Base-by-base conservation (phyloP, 92 coral and sea anemone species). In the Hydrozoanthus gracilis region DNA sequence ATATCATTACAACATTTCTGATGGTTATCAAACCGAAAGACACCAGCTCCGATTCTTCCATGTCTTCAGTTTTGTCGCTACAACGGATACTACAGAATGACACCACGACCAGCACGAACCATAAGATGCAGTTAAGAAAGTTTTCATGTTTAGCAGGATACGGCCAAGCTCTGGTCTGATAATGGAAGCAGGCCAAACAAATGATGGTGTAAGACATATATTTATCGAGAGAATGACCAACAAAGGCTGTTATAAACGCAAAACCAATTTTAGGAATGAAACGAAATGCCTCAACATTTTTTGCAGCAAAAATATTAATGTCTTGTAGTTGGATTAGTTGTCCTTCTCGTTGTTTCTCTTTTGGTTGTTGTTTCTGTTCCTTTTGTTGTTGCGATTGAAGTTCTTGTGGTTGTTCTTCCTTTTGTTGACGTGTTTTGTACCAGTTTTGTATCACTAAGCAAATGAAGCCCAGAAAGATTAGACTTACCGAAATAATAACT, bases 21-120 rank as follows among this genome's bases (percentile, higher is more conserved):
- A 54, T 0, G 12, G 2, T 0, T 18, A 56, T 76, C 49, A 76
- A 54, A 51, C 14, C 8, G 7, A 4, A 4, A 20, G 82, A 76
- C 66, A 76, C 82, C 65, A 76, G 82, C 82, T 76, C 82, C 10
- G 82, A 76, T 4, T 76, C 65, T 11, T 51, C 82, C 12, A 7
- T 45, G 18, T 12, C 14, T 18, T 76, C 82, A 8, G 82, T 76
- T 8, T 47, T 76, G 56, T 76, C 82, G 10, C 82, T 76, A 66
- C 82, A 76, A 20, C 66, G 82, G 47, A 76, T 76, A 46, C 82
- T 76, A 20, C 67, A 54, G 15, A 76, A 76, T 60, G 82, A 76
- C 14, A 76, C 13, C 54, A 6, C 1, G 4, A 76, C 20, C 12
- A 76, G 82, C 8, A 76, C 4, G 54, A 76, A 11, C 82, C 62